Conservation (phyloP, 2,888 invertebrate genomes). For the Eristalis pertinax region DNA sequence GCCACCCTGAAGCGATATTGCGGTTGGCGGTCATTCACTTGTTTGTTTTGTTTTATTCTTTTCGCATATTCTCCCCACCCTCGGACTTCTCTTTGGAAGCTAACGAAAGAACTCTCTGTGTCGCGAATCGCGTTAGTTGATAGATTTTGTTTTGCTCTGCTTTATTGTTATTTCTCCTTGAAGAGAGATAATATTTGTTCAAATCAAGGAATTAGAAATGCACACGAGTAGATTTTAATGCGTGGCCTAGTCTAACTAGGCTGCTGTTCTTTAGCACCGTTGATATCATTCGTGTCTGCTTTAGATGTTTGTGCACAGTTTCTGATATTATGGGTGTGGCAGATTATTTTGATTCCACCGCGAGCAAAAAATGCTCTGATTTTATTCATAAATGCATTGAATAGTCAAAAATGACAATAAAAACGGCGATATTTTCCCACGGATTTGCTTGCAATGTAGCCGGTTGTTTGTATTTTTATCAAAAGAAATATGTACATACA, state of each 20-base stretch:
- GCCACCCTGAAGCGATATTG: slow-evolving; percentile 66
- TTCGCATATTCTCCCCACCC: slow-evolving; percentile 45
- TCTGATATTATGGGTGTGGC: not conserved
- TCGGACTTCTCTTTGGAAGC: slow-evolving; percentile 20
- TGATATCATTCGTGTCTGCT: not conserved
- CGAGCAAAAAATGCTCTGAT: not conserved
- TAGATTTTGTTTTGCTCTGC: slow-evolving; percentile 10
- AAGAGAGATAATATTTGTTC: not conserved
- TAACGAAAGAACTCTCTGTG: slow-evolving; percentile 28
- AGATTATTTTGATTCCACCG: not conserved
- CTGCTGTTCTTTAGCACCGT: not conserved
- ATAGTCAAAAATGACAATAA: not conserved
- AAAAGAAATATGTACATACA: too few relatives aligned
- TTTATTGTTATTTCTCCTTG: not conserved
- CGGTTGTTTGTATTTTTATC: too few relatives aligned
- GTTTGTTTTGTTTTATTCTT: slow-evolving; percentile 64
- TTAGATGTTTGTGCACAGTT: not conserved
- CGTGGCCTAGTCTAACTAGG: not conserved
- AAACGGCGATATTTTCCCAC: not conserved
- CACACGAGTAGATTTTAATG: not conserved
- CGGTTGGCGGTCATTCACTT: slow-evolving; percentile 72
- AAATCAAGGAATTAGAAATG: not conserved
- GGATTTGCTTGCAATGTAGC: not conserved
- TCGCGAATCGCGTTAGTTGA: slow-evolving; percentile 40
- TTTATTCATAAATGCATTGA: not conserved